Conservation (phyloP, 2,113 vertebrate genomes). For the Spilogale gracilis region DNA sequence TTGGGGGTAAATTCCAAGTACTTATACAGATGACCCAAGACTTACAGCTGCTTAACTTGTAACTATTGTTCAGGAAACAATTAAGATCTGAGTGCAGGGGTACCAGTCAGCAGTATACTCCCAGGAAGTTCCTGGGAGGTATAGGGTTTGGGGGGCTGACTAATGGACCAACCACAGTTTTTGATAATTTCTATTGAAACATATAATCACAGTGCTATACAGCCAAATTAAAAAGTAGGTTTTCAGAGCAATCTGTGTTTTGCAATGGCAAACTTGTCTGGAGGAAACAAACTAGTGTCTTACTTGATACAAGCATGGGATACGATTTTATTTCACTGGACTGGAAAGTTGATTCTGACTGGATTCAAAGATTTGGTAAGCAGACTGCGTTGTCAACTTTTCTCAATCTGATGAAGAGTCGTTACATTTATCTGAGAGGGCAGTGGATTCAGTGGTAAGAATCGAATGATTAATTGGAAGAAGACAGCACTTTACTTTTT, state of each 20-base stretch:
- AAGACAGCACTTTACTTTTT: not conserved
- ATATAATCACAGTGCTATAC: constrained; percentile 31
- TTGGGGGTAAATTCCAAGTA: constrained; percentile 80
- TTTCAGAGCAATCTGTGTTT: constrained; percentile 25
- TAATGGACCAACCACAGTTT: constrained; percentile 46
- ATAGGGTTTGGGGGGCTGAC: not conserved
- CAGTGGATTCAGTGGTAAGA: not conserved
- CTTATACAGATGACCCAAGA: constrained; percentile 80
- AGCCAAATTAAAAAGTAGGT: constrained; percentile 29
- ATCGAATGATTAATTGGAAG: not conserved
- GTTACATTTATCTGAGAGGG: not conserved
- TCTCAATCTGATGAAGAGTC: not conserved
- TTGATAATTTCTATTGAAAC: constrained; percentile 54
- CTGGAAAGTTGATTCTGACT: constrained; percentile 43
- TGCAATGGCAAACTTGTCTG: not conserved
- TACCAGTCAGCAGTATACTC: not conserved
- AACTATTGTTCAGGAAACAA: constrained; percentile 78
- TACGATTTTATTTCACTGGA: not conserved
- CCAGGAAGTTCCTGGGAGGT: constrained; percentile 63
- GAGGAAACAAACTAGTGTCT: constrained; percentile 36
- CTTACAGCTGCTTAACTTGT: constrained; percentile 78
- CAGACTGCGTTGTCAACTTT: not conserved
- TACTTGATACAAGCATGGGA: constrained; percentile 36
- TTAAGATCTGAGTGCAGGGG: constrained; percentile 60
- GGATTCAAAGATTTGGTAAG: not conserved